Evolutionary conservation across 1,140 invertebrate species (phyloP), one percentile per base, ranked within the genome.

Genomic region (Adelges cooleyi): DNA sequence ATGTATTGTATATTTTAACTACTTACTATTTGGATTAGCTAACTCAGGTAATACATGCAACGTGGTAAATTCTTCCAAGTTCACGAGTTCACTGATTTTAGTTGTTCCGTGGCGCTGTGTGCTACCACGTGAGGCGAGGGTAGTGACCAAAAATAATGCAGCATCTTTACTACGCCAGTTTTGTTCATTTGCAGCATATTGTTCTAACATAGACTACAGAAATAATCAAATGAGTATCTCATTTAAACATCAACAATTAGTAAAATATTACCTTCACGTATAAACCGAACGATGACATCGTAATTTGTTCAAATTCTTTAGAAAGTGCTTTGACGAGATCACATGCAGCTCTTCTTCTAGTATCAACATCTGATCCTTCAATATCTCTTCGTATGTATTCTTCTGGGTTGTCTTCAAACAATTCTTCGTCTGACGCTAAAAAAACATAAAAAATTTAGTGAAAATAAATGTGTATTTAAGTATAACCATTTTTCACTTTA

Each of bases 311-410:
- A 78, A 95, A 97, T 72, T 88, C 86, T 69, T 85, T 81, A 1
- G 88, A 87, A 1, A 98, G 77, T 0, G 92, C 87, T 73, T 90
- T 88, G 1, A 98, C 93, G 65, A 99, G 79, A 80, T 99, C 95
- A 78, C 93, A 96, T 51, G 95, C 94, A 23, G 95, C 89, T 70
- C 95, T 80, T 50, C 95, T 82, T 66, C 95, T 79, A 0, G 96
- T 99, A 73, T 98, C 94, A 33, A 96, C 86, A 77, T 99, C 95
- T n/a, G 93, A 95, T 5, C 95, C 95, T 79, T 99, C 95, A 68
- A 99, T 93, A 77, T 99, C 96, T 50, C 92, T 80, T 40, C 94
- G 78, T 66, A 98, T 96, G 72, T 98, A 99, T 77, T 99, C 95
- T 75, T 98, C 95, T 0, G 95, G 90, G 76, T 97, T 98, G 73